Percentiles rank a stretch among this genome's conserved stretches.
phyloP scores from a whole-genome alignment of 2,113 vertebrate species.

The Cygnus buccinator region DNA sequence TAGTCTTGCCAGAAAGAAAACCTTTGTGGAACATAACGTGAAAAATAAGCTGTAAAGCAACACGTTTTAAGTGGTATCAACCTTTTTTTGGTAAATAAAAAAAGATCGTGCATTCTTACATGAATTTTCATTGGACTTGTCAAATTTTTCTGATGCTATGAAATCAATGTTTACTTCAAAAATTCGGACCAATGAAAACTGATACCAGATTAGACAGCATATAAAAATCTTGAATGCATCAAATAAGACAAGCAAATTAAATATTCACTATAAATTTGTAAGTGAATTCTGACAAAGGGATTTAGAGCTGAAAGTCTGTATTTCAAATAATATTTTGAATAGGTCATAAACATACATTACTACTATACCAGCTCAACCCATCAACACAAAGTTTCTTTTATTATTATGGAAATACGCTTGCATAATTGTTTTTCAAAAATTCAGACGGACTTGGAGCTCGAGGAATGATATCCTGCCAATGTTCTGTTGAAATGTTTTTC shows the following conservation, averaged over 20 bases:
- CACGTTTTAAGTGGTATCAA: neutral
- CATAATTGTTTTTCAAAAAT: constrained; percentile 75
- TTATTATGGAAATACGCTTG: constrained; percentile 68
- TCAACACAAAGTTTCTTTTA: constrained; percentile 46
- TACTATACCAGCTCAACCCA: constrained; percentile 23
- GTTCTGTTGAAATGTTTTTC: constrained; percentile 72
- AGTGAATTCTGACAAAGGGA: neutral
- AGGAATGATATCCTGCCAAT: constrained; percentile 67
- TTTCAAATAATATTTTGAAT: neutral
- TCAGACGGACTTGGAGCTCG: constrained; percentile 69
- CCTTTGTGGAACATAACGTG: neutral
- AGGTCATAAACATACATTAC: neutral
- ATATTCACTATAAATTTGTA: neutral
- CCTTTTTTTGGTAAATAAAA: neutral
- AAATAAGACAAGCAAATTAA: neutral
- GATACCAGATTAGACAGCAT: neutral
- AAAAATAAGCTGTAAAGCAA: constrained; percentile 4
- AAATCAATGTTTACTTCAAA: neutral
- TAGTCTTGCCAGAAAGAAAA: neutral
- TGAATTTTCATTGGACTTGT: neutral
- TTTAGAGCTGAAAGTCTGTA: neutral
- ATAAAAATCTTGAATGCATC: neutral
- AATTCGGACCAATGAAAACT: neutral
- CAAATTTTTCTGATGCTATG: neutral
- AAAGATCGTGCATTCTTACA: accelerated